Percentiles rank a stretch among this genome's conserved stretches.
Evolutionary conservation across 2,797 vertebrate genomes (phyloP).

Genomic region (Poliocrania exsul): DNA sequence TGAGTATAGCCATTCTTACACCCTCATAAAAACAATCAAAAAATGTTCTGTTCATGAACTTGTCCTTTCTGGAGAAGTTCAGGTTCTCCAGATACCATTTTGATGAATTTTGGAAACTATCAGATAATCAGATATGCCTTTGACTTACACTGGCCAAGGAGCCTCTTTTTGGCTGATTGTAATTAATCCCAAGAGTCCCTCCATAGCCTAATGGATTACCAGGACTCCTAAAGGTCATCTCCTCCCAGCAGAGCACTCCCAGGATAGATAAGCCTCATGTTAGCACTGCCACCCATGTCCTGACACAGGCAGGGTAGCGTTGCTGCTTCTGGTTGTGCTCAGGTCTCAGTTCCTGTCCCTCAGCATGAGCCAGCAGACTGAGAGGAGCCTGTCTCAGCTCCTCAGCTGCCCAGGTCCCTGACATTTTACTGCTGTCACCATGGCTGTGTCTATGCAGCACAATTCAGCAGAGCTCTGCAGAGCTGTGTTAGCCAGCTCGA

Average conservation of each 20-base stretch:
- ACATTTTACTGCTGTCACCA: background rate
- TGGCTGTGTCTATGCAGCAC: background rate
- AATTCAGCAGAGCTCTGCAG: background rate
- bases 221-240: background rate
- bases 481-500: background rate
- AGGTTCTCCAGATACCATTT: background rate
- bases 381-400: slow-evolving; percentile 34
- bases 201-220: background rate
- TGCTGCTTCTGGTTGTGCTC: background rate
- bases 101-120: background rate
- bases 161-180: background rate
- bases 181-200: background rate
- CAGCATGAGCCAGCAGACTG: background rate
- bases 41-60: background rate
- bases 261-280: background rate
- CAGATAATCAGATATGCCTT: background rate
- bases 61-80: background rate
- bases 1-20: background rate
- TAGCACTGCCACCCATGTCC: background rate
- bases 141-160: background rate
- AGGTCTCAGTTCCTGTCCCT: background rate
- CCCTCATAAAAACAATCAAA: background rate
- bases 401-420: background rate
- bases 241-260: background rate
- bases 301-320: background rate